These are phyloP conservation scores for Eudasyphora cyanicolor DNA, from an alignment of 2,888 invertebrate species.

Conservation along the genomic window DNA sequence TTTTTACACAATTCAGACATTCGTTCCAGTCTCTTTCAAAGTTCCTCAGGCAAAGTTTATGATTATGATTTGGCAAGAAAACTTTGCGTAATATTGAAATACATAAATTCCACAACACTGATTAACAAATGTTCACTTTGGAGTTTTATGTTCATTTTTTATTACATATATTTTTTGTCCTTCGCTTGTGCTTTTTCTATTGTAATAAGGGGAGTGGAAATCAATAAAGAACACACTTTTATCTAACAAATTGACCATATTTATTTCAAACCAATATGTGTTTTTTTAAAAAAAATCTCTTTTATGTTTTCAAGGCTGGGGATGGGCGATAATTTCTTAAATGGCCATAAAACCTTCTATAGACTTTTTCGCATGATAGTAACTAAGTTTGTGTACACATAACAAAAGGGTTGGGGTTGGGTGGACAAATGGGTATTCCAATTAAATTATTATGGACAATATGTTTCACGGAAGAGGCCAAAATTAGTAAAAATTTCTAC, in stretches of 20 bases:
- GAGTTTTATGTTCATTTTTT: not conserved
- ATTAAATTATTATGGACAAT: no score
- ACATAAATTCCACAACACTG: not conserved
- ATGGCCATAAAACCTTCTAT: no score
- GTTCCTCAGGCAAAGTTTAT: not conserved
- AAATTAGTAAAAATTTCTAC: no score
- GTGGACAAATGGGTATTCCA: no score
- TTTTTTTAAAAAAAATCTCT: not conserved
- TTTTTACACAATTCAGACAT: not conserved
- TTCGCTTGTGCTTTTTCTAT: no score
- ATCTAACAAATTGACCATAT: no score
- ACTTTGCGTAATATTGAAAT: not conserved
- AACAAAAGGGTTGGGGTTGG: no score
- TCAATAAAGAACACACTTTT: not conserved
- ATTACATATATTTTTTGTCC: not conserved
- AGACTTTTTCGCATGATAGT: no score
- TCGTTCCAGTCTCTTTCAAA: not conserved
- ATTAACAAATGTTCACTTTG: not conserved
- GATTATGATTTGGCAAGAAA: not conserved
- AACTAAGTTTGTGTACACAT: no score
- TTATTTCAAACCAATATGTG: not conserved
- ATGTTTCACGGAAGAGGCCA: no score
- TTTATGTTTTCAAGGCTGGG: not conserved
- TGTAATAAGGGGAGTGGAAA: not conserved
- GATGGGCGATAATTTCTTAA: not conserved